Percentiles rank a stretch among this genome's conserved stretches.
Conservation (phyloP, 2,113 vertebrate species). For the Hyperopisus bebe region DNA sequence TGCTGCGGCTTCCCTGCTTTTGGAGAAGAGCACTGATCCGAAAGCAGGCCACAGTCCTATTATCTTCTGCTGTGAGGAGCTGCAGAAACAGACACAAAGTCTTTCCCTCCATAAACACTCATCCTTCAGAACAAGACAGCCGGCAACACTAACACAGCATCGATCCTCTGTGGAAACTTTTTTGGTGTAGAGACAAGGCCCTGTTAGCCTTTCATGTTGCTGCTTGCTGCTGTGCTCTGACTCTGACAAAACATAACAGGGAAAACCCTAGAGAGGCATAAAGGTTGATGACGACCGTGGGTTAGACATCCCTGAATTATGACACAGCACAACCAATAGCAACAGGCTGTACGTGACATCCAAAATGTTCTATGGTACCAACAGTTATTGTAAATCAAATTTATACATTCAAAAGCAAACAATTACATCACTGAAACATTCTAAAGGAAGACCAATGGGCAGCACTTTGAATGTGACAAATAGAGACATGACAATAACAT, state of each 20-base stretch:
- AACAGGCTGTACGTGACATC: neutral
- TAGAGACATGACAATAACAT: neutral
- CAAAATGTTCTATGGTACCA: neutral
- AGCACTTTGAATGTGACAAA: neutral
- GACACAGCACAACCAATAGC: neutral
- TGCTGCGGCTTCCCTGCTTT: neutral
- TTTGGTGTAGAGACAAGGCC: neutral
- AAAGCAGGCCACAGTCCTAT: neutral
- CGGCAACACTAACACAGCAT: neutral
- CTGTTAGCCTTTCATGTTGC: constrained; percentile 1
- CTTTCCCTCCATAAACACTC: neutral
- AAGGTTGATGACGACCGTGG: neutral
- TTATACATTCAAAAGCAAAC: neutral
- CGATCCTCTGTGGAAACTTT: constrained; percentile 4
- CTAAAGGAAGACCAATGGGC: neutral
- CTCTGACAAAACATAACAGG: neutral
- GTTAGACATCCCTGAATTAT: constrained; percentile 5
- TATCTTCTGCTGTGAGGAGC: neutral
- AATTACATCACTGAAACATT: neutral
- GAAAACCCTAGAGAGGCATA: neutral
- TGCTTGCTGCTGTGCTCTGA: neutral
- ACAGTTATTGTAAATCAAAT: neutral
- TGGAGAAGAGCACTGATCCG: neutral
- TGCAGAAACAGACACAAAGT: neutral
- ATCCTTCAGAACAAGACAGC: constrained; percentile 11